A percentile compares a stretch with the other conserved stretches of the same genome.
phyloP scores from a whole-genome alignment of 2,888 invertebrate species.

The Caenorhabditis sp. region DNA sequence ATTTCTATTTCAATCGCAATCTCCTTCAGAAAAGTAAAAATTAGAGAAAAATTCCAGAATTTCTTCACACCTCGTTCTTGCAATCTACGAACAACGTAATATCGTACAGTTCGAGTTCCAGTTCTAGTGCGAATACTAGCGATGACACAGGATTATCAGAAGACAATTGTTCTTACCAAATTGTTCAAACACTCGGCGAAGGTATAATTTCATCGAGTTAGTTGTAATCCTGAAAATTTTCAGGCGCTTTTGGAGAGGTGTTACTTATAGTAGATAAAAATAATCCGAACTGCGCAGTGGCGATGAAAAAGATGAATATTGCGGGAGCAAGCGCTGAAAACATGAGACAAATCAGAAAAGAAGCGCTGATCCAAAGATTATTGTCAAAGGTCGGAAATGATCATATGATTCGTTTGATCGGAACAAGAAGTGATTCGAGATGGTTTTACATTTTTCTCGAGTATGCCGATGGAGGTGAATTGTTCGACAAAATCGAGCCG shows the following conservation, averaged over 20 bases:
- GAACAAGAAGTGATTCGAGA: slow-evolving; percentile 37
- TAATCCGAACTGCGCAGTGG: slow-evolving; percentile 42
- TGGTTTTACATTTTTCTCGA: slow-evolving; percentile 86
- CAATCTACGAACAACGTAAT: slow-evolving; percentile 4
- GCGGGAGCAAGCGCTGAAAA: slow-evolving; percentile 7
- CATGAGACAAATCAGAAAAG: slow-evolving; percentile 38
- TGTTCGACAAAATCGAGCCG: slow-evolving; percentile 96
- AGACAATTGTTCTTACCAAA: not conserved
- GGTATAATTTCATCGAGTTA: not conserved
- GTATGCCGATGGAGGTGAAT: slow-evolving; percentile 94
- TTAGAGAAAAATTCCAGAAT: slow-evolving; percentile 27
- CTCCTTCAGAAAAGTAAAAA: slow-evolving; percentile 18
- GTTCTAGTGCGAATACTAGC: not conserved
- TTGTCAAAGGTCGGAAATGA: slow-evolving; percentile 40
- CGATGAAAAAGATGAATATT: slow-evolving; percentile 57
- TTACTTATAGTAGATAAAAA: slow-evolving; percentile 46
- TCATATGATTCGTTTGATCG: slow-evolving; percentile 56
- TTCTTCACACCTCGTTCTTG: slow-evolving; percentile 30
- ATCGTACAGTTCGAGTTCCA: slow-evolving; percentile 1
- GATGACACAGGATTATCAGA: not conserved
- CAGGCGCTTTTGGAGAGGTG: slow-evolving; percentile 66
- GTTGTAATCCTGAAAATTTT: not conserved
- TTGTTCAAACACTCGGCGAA: slow-evolving; percentile 17
- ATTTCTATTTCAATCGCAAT: not conserved
- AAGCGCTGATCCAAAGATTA: slow-evolving; percentile 39